Base-by-base conservation (phyloP, 2,888 invertebrate species). In the Caenorhabditis sp. region DNA sequence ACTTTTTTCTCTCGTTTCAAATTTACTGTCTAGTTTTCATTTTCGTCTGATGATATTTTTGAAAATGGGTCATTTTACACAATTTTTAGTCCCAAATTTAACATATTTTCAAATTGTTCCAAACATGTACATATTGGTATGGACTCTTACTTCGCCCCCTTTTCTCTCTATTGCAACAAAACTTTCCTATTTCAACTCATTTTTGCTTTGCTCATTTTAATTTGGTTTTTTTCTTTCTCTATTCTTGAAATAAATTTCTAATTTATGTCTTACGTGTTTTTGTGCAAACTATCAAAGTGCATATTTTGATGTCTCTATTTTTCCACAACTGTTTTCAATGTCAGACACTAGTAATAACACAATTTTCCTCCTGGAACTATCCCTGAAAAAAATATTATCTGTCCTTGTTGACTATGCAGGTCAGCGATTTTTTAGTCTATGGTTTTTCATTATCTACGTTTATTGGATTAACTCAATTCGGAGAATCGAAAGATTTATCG, bases 401-500 rank as follows among this genome's bases (percentile, higher is more conserved):
- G n/a, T n/a, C n/a, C n/a, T n/a, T n/a, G n/a, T n/a, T n/a, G n/a
- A n/a, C n/a, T n/a, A n/a, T n/a, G n/a, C n/a, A n/a, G n/a, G n/a
- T n/a, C n/a, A n/a, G n/a, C n/a, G n/a, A n/a, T n/a, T n/a, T n/a
- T n/a, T n/a, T n/a, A n/a, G n/a, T n/a, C n/a, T n/a, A n/a, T n/a
- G n/a, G n/a, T n/a, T n/a, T n/a, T n/a, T n/a, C n/a, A n/a, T n/a
- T n/a, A n/a, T n/a, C n/a, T n/a, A n/a, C n/a, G n/a, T n/a, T n/a
- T n/a, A n/a, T n/a, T n/a, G n/a, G n/a, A n/a, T n/a, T n/a, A n/a
- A n/a, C n/a, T n/a, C n/a, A n/a, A n/a, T n/a, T n/a, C 31, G 31
- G 4, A 31, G 4, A 10, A 43, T 43, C 43, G 14, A 43, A 10
- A 43, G 6, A 31, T 58, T 69, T 19, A 50, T 58, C 59, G 60